Conservation (phyloP, 2,888 invertebrate species). For the Agriotes lineatus region DNA sequence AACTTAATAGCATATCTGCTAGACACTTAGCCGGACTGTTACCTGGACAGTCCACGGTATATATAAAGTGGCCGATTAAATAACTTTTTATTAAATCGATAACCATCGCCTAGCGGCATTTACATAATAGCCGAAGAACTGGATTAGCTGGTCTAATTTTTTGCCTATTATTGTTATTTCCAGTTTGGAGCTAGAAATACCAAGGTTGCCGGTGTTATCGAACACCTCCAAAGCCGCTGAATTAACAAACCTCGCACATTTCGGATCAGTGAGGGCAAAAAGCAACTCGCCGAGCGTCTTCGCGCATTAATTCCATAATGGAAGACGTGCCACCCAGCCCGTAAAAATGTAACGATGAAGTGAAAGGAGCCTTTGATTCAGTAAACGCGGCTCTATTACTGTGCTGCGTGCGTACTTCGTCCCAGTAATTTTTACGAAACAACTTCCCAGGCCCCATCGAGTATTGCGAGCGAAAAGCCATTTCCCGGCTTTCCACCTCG, state of each 20-base stretch:
- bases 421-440: neutral
- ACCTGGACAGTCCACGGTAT: too few relatives aligned
- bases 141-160: neutral
- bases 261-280: too few relatives aligned
- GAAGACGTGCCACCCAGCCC: neutral
- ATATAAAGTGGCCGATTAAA: too few relatives aligned
- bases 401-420: neutral
- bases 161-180: neutral
- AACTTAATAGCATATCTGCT: too few relatives aligned
- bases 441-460: neutral
- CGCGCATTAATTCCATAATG: neutral
- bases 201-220: too few relatives aligned
- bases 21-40: too few relatives aligned
- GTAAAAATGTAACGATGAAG: neutral
- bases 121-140: neutral
- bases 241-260: too few relatives aligned
- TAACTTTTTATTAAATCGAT: too few relatives aligned
- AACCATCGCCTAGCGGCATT: too few relatives aligned
- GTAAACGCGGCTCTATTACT: neutral
- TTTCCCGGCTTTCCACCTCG: neutral
- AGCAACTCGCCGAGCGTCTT: too few relatives aligned
- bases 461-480: slow-evolving; percentile 5
- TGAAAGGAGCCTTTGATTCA: neutral
- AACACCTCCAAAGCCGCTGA: too few relatives aligned
- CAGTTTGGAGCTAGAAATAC: too few relatives aligned